Evolutionary conservation across 1,140 invertebrate species (phyloP), one percentile per base, ranked within the genome.

Genomic region (Drosophila repleta): DNA sequence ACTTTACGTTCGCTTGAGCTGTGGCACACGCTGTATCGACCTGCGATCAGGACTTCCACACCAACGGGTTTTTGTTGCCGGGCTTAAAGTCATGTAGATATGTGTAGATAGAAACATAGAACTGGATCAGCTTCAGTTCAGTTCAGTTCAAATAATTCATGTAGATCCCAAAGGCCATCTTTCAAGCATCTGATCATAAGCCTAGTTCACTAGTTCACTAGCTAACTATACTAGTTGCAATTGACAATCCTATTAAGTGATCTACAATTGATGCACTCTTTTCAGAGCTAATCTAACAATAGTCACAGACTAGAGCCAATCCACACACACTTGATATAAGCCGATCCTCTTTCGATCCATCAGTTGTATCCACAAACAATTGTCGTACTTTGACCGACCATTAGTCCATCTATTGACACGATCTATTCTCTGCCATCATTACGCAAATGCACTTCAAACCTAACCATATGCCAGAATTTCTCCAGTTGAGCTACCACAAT

Each of bases 361-460:
- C n/a, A n/a, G 6, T 11, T 17, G 8, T 8, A 8, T 13, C 24
- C 6, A 3, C 6, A 7, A 20, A 18, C 41, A 32, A 15, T 46
- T 46, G 41, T 17, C 4, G 18, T 10, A 7, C 8, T 17, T 35
- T 39, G 20, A 21, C 15, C 11, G 10, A 35, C 32, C 20, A n/a
- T 55, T 21, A 53, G 48, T 37, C 45, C n/a, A 64, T 62, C 56
- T 18, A 29, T 51, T 37, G n/a, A n/a, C 45, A 53, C 8, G 35
- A 51, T 39, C 18, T 18, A 32, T 53, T 29, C 62, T 51, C 39
- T 15, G 32, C 17, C 18, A 29, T 57, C 24, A 57, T 57, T 57
- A 57, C 55, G 55, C 55, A 57, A 57, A 57, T 55, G 41, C 69
- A 79, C 76, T 69, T 55, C 55, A 72, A 48, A 48, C 11, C 24